Evolutionary conservation across 1,140 invertebrate species (phyloP).

Genomic region (Aphaenogaster floridana): DNA sequence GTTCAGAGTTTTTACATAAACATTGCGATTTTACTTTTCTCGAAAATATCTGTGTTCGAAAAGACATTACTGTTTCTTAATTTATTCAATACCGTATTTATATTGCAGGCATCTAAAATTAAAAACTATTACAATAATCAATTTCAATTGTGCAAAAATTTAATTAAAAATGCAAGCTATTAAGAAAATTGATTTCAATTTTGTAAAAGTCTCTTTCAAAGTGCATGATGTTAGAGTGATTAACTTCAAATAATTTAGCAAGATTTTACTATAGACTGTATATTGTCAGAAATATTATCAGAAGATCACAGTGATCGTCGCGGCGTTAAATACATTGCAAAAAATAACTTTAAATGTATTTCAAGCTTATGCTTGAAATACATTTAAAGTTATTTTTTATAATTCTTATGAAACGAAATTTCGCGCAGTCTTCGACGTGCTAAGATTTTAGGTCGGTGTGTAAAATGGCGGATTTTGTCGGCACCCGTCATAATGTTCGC

Average conservation of each 20-base stretch:
- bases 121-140: neutral
- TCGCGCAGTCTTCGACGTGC: conserved; percentile 69
- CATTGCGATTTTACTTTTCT: neutral
- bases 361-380: no score
- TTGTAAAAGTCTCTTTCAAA: neutral
- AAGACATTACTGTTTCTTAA: neutral
- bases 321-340: neutral
- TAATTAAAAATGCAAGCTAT: neutral
- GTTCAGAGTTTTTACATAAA: neutral
- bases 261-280: neutral
- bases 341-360: neutral
- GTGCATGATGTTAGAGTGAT: neutral
- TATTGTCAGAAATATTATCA: neutral
- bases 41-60: neutral
- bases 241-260: neutral
- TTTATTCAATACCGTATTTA: neutral
- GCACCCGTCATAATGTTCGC: conserved; percentile 81
- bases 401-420: neutral
- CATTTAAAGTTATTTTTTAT: no score
- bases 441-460: conserved; percentile 41
- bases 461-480: conserved; percentile 85
- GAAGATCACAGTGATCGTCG: neutral
- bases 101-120: neutral
- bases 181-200: conserved; percentile 1
- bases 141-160: neutral